Conservation (phyloP, 2,888 invertebrate species). For the Uropetala carovei region DNA sequence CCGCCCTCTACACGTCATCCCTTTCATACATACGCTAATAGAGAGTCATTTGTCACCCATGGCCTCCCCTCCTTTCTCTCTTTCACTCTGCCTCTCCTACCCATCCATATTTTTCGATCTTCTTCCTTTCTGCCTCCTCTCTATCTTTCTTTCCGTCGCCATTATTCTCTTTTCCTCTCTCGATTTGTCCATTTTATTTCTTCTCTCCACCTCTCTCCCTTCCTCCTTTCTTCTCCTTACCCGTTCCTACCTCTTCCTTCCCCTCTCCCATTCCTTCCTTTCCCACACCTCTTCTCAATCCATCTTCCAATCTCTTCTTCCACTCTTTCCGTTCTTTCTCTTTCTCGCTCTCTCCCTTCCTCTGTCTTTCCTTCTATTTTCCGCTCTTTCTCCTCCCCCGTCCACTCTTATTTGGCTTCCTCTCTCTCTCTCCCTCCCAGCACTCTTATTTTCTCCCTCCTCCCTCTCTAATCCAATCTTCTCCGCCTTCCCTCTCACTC, state of each 20-base stretch:
- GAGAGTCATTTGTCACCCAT: constrained; percentile 52
- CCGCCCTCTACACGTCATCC: constrained; percentile 52
- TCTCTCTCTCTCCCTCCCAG: not conserved
- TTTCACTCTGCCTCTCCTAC: not conserved
- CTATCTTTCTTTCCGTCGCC: not conserved
- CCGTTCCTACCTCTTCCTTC: not conserved
- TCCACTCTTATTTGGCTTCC: too few species aligned
- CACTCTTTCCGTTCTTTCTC: not conserved
- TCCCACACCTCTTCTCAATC: not conserved
- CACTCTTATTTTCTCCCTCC: not conserved
- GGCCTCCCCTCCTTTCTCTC: constrained; percentile 13
- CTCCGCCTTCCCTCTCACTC: not conserved
- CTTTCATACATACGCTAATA: constrained; percentile 64
- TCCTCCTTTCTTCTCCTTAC: not conserved
- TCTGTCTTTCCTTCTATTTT: not conserved
- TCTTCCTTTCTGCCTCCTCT: not conserved
- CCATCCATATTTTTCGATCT: not conserved
- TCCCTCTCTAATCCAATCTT: not conserved
- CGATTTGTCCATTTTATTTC: not conserved
- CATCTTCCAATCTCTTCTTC: not conserved
- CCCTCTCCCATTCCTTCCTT: not conserved
- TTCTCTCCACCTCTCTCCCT: not conserved
- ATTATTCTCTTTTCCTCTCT: not conserved
- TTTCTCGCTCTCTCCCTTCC: not conserved
- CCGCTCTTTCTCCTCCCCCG: not conserved